Conservation (phyloP, 2,113 vertebrate species). For the Procavia capensis region DNA sequence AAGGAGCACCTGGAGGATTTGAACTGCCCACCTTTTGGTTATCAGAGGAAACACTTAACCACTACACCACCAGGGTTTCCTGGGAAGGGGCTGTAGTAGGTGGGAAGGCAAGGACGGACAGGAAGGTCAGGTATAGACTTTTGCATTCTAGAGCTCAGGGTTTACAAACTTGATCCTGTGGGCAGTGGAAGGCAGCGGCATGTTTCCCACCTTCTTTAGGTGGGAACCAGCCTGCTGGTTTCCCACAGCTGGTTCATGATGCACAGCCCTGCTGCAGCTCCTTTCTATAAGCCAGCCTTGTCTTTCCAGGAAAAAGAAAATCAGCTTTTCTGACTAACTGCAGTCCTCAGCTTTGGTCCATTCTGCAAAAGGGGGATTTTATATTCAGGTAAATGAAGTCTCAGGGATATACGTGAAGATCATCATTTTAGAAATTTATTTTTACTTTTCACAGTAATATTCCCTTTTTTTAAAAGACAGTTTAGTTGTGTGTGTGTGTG, state of each 20-base stretch:
- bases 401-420: slow-evolving; percentile 4
- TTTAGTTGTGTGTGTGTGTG: not conserved
- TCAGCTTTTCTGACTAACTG: slow-evolving; percentile 20
- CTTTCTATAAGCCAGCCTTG: slow-evolving; percentile 23
- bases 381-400: slow-evolving; percentile 45
- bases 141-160: not conserved
- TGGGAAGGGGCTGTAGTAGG: not conserved
- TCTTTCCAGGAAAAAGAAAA: slow-evolving; percentile 77
- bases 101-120: not conserved
- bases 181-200: not conserved
- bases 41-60: too few relatives aligned
- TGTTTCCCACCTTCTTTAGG: not conserved
- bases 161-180: not conserved
- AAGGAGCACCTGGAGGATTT: too few relatives aligned
- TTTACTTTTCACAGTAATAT: not conserved
- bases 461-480: slow-evolving; percentile 60
- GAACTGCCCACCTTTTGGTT: too few relatives aligned
- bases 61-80: too few relatives aligned
- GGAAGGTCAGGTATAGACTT: not conserved
- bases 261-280: not conserved
- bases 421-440: not conserved
- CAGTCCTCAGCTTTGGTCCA: slow-evolving; percentile 35
- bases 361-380: not conserved
- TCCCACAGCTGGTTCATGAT: not conserved
- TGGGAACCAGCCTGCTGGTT: not conserved